Conservation (phyloP, 2,888 invertebrate genomes). For the Drosophila trichaetosa region DNA sequence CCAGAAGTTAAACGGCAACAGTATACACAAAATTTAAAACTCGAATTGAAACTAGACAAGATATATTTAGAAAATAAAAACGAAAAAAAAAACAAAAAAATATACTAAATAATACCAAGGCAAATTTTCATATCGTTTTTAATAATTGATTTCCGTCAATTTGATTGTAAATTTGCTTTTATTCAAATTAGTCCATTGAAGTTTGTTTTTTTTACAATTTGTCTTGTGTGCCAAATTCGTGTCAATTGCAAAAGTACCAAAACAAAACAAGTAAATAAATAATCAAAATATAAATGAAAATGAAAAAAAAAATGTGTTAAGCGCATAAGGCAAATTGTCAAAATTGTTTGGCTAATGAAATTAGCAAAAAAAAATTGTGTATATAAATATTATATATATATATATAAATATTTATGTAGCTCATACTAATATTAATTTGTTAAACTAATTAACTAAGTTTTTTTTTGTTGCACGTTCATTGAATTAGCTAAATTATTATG, state of each 20-base stretch:
- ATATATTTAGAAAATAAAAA: constrained; percentile 42
- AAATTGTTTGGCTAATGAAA: constrained; percentile 47
- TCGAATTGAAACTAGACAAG: constrained; percentile 68
- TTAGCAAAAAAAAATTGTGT: constrained; percentile 64
- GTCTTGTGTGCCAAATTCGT: constrained; percentile 69
- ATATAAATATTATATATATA: constrained; percentile 24
- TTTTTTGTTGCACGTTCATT: constrained; percentile 66
- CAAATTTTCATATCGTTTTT: constrained; percentile 58
- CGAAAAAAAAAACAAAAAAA: neutral
- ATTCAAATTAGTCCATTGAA: constrained; percentile 32
- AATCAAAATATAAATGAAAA: constrained; percentile 9
- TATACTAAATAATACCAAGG: constrained; percentile 30
- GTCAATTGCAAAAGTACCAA: constrained; percentile 67
- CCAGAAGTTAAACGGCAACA: constrained; percentile 18
- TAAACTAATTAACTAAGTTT: constrained; percentile 70
- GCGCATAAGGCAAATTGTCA: constrained; percentile 64
- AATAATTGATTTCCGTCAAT: constrained; percentile 67
- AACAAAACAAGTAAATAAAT: constrained; percentile 18
- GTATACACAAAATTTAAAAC: constrained; percentile 48
- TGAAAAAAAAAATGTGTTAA: constrained; percentile 1
- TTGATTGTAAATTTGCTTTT: constrained; percentile 64
- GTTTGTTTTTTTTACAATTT: constrained; percentile 50
- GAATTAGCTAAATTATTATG: constrained; percentile 71
- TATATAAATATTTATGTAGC: constrained; percentile 55
- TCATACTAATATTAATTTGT: constrained; percentile 57